phyloP scores from a whole-genome alignment of 2,113 vertebrate species.

The Sterrhoptilus dennistouni region DNA sequence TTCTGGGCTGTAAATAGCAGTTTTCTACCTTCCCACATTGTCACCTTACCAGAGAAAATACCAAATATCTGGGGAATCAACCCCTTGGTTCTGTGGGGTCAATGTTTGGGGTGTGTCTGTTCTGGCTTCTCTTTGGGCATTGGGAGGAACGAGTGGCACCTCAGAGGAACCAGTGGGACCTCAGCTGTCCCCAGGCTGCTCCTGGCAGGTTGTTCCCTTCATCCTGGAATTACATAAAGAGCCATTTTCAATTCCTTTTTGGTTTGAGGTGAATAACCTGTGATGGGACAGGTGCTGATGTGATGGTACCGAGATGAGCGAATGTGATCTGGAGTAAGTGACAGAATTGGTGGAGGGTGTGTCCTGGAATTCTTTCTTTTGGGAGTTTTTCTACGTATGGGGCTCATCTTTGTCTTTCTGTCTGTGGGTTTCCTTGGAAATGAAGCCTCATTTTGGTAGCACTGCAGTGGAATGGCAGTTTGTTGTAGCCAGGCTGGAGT shows the following conservation, averaged over 20 bases:
- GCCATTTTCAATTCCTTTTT: not conserved
- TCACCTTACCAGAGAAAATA: not conserved
- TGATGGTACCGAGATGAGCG: fast-evolving
- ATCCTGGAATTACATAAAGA: not conserved
- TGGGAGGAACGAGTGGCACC: not conserved
- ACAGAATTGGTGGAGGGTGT: not conserved
- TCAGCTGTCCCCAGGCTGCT: not conserved
- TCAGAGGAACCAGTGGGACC: not conserved
- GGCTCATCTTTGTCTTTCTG: not conserved
- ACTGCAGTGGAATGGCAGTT: not conserved
- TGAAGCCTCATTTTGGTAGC: not conserved
- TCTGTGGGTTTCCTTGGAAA: not conserved
- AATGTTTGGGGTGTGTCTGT: not conserved
- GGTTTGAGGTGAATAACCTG: not conserved
- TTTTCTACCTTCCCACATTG: not conserved
- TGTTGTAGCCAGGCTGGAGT: not conserved
- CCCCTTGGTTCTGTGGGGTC: not conserved
- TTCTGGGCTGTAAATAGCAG: not conserved
- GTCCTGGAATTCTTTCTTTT: not conserved
- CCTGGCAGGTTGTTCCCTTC: not conserved
- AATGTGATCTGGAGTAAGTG: not conserved
- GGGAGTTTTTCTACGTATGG: fast-evolving
- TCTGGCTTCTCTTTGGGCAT: not conserved
- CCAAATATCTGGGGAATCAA: too few species aligned
- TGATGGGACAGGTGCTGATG: not conserved